Conservation (phyloP, 2,797 vertebrate genomes). For the Acestrorhynchus altus region DNA sequence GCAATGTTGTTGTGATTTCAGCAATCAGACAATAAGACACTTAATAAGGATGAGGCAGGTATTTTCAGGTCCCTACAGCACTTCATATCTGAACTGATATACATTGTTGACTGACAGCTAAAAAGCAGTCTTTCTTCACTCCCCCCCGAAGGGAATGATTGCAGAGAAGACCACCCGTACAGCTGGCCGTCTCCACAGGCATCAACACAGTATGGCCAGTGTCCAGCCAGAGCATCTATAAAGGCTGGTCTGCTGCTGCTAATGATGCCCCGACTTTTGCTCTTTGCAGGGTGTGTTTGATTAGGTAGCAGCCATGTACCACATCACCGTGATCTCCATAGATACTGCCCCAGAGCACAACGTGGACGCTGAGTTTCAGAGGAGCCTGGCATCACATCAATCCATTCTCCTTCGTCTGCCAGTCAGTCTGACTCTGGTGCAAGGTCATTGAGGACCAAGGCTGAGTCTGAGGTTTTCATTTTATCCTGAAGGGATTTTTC, state of each 20-base stretch:
- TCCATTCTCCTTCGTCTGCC: slow-evolving; percentile 59
- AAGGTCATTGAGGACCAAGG: slow-evolving; percentile 38
- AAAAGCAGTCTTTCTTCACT: slow-evolving; percentile 46
- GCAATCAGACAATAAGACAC: not conserved
- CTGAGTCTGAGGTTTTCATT: slow-evolving; percentile 24
- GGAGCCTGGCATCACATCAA: slow-evolving; percentile 58
- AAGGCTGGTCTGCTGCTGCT: slow-evolving; percentile 63
- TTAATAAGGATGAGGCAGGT: not conserved
- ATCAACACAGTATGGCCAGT: slow-evolving; percentile 74
- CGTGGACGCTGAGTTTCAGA: slow-evolving; percentile 45
- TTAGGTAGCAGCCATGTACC: slow-evolving; percentile 63
- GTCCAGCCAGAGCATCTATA: slow-evolving; percentile 70
- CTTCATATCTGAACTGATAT: slow-evolving; percentile 19
- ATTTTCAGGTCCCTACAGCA: not conserved
- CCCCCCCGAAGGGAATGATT: slow-evolving; percentile 67
- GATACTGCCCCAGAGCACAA: slow-evolving; percentile 48
- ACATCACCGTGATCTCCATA: slow-evolving; percentile 58
- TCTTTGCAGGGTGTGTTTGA: slow-evolving; percentile 72
- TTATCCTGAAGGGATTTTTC: slow-evolving; percentile 30
- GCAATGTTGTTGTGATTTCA: not conserved
- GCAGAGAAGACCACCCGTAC: slow-evolving; percentile 65
- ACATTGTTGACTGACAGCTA: slow-evolving; percentile 44
- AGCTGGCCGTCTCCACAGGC: slow-evolving; percentile 75
- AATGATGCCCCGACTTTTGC: slow-evolving; percentile 77
- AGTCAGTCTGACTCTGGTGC: slow-evolving; percentile 40